A percentile compares a stretch with the other conserved stretches of the same genome.
These are phyloP conservation scores for Holothuria leucospilota DNA, from an alignment of 53 echinoderm and acorn worm species.

Conservation along the genomic window DNA sequence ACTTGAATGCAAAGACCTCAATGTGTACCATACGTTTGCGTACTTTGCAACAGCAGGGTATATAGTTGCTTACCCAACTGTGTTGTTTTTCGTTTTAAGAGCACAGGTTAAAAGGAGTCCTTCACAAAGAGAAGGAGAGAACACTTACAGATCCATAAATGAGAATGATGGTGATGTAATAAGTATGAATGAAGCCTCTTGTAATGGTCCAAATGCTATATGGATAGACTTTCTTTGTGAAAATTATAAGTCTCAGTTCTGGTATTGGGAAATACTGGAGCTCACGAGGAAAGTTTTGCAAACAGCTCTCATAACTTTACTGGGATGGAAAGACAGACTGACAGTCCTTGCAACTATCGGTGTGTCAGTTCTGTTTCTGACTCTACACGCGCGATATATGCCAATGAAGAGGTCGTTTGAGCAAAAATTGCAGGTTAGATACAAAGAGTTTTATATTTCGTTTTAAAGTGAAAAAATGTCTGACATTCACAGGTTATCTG, in stretches of 20 bases:
- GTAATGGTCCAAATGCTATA: background rate
- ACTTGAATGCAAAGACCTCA: constrained; percentile 30
- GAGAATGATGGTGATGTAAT: no score
- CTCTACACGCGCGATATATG: background rate
- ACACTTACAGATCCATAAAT: no score
- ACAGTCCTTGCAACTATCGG: background rate
- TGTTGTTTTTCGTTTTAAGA: constrained; percentile 42
- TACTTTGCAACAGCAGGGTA: constrained; percentile 31
- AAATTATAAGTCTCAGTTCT: background rate
- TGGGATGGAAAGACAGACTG: background rate
- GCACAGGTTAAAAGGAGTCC: no score
- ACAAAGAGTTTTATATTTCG: no score
- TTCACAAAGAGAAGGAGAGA: no score
- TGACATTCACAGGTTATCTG: no score
- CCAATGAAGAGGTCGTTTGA: background rate
- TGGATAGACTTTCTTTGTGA: background rate
- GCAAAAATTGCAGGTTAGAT: background rate
- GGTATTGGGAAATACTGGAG: background rate
- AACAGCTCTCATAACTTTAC: background rate
- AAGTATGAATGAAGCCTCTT: no score
- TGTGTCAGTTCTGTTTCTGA: background rate
- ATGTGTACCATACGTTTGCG: constrained; percentile 34
- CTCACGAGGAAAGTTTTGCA: background rate
- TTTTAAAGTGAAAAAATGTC: no score
- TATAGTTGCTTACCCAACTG: constrained; percentile 58